Conservation (phyloP, 1,140 invertebrate species). For the Solenopsis fugax region DNA sequence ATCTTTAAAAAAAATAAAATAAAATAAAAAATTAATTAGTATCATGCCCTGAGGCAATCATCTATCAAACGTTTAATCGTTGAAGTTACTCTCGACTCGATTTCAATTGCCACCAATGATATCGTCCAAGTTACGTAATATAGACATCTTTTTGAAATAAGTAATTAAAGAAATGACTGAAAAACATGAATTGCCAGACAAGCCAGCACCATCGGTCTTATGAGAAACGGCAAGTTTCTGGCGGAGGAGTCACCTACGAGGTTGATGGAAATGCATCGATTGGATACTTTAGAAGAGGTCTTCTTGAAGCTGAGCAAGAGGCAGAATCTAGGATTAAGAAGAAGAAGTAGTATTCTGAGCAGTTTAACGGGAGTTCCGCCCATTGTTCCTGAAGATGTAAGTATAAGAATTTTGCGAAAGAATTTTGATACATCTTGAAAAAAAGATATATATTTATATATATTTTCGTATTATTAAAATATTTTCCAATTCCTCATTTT, state of each 20-base stretch:
- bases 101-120: background rate
- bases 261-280: constrained; percentile 92
- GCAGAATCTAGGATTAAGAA: constrained; percentile 92
- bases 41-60: background rate
- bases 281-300: constrained; percentile 95
- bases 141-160: background rate
- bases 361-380: constrained; percentile 88
- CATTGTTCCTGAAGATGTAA: constrained; percentile 67
- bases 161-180: background rate
- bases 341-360: constrained; percentile 92
- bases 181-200: constrained; percentile 87
- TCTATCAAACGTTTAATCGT: background rate
- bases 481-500: background rate
- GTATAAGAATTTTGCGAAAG: background rate
- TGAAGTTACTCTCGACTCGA: background rate
- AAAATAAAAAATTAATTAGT: constrained; percentile 5
- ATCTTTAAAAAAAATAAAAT: too few species aligned
- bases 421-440: background rate
- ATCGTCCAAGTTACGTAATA: background rate
- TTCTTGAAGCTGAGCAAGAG: constrained; percentile 96
- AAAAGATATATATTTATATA: background rate
- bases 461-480: background rate
- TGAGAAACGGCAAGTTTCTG: constrained; percentile 96
- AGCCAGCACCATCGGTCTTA: constrained; percentile 95
- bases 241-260: constrained; percentile 95